These are phyloP conservation scores for Chondrilla cf. caribensis DNA, from an alignment of 37 sponge, comb jelly and placozoan species.

Conservation along the genomic window DNA sequence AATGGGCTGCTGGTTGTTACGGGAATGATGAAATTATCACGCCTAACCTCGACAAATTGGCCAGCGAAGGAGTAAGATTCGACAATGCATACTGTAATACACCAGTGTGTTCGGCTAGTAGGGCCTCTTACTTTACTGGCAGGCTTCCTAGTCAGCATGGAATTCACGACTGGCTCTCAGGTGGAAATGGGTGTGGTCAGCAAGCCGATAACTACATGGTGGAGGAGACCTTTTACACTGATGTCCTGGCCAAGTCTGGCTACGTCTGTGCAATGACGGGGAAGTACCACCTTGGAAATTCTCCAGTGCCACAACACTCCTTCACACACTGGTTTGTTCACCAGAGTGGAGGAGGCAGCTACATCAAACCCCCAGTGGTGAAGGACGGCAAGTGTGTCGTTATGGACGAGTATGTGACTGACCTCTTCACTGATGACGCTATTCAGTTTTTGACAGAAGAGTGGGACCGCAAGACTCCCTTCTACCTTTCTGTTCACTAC, in stretches of 20 bases:
- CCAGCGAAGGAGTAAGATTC: slow-evolving; percentile 63
- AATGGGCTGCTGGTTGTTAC: slow-evolving; percentile 64
- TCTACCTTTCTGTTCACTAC: slow-evolving; percentile 73
- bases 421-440: slow-evolving; percentile 66
- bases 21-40: slow-evolving; percentile 61
- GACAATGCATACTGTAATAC: slow-evolving; percentile 72
- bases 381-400: slow-evolving; percentile 51
- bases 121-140: slow-evolving; percentile 63
- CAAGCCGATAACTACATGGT: slow-evolving; percentile 46
- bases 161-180: slow-evolving; percentile 69
- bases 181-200: slow-evolving; percentile 60
- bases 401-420: slow-evolving; percentile 55
- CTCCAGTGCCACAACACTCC: slow-evolving; percentile 47
- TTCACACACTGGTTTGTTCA: slow-evolving; percentile 77
- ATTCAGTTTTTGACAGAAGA: slow-evolving; percentile 33
- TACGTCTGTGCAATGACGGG: slow-evolving; percentile 67
- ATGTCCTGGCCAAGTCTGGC: slow-evolving; percentile 36
- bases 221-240: slow-evolving; percentile 60
- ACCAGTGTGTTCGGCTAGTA: slow-evolving; percentile 73
- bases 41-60: slow-evolving; percentile 70
- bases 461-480: slow-evolving; percentile 29
- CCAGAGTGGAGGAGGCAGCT: slow-evolving; percentile 61
- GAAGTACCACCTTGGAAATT: slow-evolving; percentile 70
- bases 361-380: slow-evolving; percentile 70
- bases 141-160: slow-evolving; percentile 65